A percentile compares a stretch with the other conserved stretches of the same genome.
Evolutionary conservation across 2,888 invertebrate genomes (phyloP).

Genomic region (Tinea semifulvella): DNA sequence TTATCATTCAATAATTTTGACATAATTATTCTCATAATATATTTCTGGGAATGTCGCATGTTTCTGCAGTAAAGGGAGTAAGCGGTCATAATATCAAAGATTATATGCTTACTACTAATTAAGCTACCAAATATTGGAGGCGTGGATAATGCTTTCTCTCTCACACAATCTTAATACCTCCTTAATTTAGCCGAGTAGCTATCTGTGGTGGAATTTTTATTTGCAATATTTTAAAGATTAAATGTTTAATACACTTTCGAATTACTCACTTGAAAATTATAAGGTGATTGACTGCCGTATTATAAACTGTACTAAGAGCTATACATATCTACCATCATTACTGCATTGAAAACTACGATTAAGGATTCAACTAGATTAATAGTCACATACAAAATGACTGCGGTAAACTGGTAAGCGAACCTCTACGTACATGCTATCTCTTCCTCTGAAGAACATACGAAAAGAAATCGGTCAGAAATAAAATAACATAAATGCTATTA

Average conservation of each 20-base stretch:
- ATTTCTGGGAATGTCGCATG: slow-evolving; percentile 8
- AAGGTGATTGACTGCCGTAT: not conserved
- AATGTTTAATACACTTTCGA: slow-evolving; percentile 26
- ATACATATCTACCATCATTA: too few relatives aligned
- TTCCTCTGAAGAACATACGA: too few relatives aligned
- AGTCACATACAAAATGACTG: too few relatives aligned
- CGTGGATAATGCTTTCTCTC: slow-evolving; percentile 3
- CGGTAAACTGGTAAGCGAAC: too few relatives aligned
- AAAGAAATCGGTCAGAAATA: too few relatives aligned
- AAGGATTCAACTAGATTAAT: too few relatives aligned
- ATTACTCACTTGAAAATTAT: slow-evolving; percentile 17
- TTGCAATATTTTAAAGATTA: slow-evolving; percentile 18
- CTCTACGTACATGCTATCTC: too few relatives aligned
- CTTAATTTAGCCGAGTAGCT: not conserved
- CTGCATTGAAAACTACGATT: too few relatives aligned
- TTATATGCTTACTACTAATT: slow-evolving; percentile 23
- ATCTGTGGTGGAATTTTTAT: slow-evolving; percentile 4
- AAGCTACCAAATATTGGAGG: not conserved
- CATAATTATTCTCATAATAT: not conserved
- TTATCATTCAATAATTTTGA: not conserved
- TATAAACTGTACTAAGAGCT: too few relatives aligned
- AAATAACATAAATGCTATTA: too few relatives aligned
- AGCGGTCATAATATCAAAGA: slow-evolving; percentile 64
- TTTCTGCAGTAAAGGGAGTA: slow-evolving; percentile 46
- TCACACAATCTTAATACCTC: slow-evolving; percentile 5